These are phyloP conservation scores for Enteromius radiatus DNA, from an alignment of 2,797 vertebrate genomes.

Conservation along the genomic window DNA sequence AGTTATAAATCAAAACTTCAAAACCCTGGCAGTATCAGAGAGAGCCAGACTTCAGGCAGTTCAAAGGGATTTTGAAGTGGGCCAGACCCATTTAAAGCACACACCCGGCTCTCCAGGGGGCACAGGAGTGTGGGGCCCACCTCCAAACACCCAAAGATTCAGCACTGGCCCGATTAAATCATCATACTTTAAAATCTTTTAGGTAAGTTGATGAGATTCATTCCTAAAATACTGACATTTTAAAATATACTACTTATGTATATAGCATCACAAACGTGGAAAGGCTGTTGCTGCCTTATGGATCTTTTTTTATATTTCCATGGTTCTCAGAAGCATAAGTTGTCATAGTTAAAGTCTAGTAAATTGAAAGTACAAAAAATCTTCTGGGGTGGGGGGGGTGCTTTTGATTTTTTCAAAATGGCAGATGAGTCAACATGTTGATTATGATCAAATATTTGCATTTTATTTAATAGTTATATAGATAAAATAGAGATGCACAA, in stretches of 20 bases:
- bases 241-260: not conserved
- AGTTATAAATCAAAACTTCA: constrained; percentile 66
- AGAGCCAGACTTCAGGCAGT: constrained; percentile 75
- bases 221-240: not conserved
- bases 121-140: constrained; percentile 35
- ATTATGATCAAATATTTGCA: not conserved
- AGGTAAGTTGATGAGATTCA: not conserved
- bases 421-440: not conserved
- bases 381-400: not conserved
- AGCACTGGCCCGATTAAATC: constrained; percentile 30
- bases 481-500: not conserved
- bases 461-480: not conserved
- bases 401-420: not conserved
- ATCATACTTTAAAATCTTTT: constrained; percentile 25
- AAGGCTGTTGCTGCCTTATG: not conserved
- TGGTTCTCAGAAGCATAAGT: not conserved
- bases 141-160: constrained; percentile 37
- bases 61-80: constrained; percentile 73
- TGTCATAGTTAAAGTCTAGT: not conserved
- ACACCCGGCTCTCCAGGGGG: constrained; percentile 34
- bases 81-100: constrained; percentile 60
- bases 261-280: not conserved
- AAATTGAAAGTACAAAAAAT: not conserved
- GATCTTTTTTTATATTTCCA: not conserved
- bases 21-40: constrained; percentile 66